Evolutionary conservation across 1,140 invertebrate genomes (phyloP), one percentile per base, ranked within the genome.

Genomic region (Saccostrea cuccullata): DNA sequence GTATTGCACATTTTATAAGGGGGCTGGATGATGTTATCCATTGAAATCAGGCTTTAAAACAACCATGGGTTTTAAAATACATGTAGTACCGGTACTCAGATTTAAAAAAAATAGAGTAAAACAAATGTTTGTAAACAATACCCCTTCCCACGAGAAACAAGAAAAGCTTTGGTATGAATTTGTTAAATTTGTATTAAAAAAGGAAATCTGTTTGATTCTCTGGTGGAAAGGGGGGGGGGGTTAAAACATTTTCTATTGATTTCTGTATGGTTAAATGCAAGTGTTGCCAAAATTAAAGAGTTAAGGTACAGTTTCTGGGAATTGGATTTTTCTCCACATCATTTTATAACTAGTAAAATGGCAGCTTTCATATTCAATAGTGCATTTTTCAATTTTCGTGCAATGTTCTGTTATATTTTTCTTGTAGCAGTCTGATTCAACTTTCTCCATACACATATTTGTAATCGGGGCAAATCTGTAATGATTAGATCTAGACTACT

Each of bases 1-100:
- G 60, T 64, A n/a, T 64, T 64, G n/a, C n/a, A n/a, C 60, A 20
- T 64, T 64, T 64, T 64, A 64, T 64, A 64, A 64, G 60, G 60
- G 60, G 1, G 60, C n/a, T 64, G 60, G 60, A 64, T 5, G 60
- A 64, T 64, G 58, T 60, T 60, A 64, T 64, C 13, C 17, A 64
- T 64, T 64, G 60, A 36, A 36, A 36, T 36, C 30, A 36, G 30
- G 30, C 30, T 36, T 36, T 36, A 36, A 36, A 36, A 36, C 6
- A 64, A 64, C n/a, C 60, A n/a, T 36, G 30, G 30, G 30, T 36
- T 36, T 36, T 36, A 36, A 36, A 36, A 36, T 36, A 36, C 30
- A 36, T 36, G 30, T 36, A 36, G 30, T 36, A 36, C 30, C 30
- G 30, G 30, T 36, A 36, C 30, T 36, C 30, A 36, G 30, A 36